Evolutionary conservation across 1,140 invertebrate genomes (phyloP), one percentile per base, ranked within the genome.

Genomic region (Zaprionus nigranus): DNA sequence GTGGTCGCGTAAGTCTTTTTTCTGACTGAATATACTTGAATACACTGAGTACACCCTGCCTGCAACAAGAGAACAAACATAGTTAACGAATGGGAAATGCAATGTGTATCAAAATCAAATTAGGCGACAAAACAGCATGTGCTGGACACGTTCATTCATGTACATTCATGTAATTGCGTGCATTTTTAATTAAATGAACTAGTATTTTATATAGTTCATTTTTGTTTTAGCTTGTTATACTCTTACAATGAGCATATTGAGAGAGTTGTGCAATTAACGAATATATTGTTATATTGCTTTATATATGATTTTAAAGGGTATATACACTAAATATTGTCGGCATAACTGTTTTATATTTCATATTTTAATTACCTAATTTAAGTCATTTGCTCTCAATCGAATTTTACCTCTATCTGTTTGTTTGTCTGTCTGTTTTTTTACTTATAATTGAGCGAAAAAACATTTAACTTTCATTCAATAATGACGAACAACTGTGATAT

Each of bases 391-490:
- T 5, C 0, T 13, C 20, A 51, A 51, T 51, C 22, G 11, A 51
- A 22, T 51, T 51, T 28, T 57, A 0, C 2, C 53, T 15, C 57
- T 22, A 9, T 9, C 38, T 40, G 0, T 43, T 36, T 26, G 20
- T 40, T 20, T 34, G 12, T 46, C 26, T 28, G 28, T 13, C 53
- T 56, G 1, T 65, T 43, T 5, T 56, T 7, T 38, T 6, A 17
- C 20, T 24, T 22, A 17, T 24, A 49, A 49, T 24, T 60, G 15
- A 5, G 6, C 40, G 40, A 46, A 17, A 46, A 46, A 46, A 46
- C 40, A 46, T 46, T 46, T 46, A 46, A 51, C 46, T 51, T 51
- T 51, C 46, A 51, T 51, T 51, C 46, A 51, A 51, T 51, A 51
- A 51, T 71, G 28, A 49, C 40, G 43, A 12, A 36, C 38, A 36